Conservation (phyloP, 2,888 invertebrate genomes). For the Drepana falcataria region DNA sequence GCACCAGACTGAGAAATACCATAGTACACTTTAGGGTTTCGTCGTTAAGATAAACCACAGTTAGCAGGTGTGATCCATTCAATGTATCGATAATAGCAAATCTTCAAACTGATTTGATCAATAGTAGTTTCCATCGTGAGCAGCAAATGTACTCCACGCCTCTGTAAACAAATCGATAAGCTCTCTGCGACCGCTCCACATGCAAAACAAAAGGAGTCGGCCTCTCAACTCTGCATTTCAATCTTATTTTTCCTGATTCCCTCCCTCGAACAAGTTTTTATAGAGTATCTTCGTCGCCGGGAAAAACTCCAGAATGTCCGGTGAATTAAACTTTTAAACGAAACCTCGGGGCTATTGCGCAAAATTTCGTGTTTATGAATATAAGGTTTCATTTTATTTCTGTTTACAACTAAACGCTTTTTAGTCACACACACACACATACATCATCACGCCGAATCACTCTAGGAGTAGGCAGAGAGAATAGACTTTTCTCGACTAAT, state of each 20-base stretch:
- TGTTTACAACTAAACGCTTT: no score
- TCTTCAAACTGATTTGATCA: no score
- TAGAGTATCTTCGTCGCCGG: background rate
- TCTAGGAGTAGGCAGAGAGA: no score
- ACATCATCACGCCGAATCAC: no score
- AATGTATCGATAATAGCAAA: no score
- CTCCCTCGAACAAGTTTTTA: background rate
- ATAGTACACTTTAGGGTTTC: no score
- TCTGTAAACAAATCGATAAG: slow-evolving; percentile 13
- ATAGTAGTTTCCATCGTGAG: background rate
- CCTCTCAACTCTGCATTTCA: background rate
- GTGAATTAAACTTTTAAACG: slow-evolving; percentile 1
- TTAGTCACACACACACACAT: no score
- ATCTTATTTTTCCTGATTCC: slow-evolving; percentile 2
- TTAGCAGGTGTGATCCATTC: no score
- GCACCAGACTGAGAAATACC: no score
- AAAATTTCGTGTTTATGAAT: background rate
- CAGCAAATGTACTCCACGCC: slow-evolving; percentile 20
- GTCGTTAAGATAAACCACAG: no score
- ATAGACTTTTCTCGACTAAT: no score
- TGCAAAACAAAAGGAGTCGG: background rate
- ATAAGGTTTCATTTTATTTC: background rate
- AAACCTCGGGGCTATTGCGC: background rate
- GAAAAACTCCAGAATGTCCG: background rate
- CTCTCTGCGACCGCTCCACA: background rate